Base-by-base conservation (phyloP, 1,140 invertebrate species). In the Mactra quadrangularis region DNA sequence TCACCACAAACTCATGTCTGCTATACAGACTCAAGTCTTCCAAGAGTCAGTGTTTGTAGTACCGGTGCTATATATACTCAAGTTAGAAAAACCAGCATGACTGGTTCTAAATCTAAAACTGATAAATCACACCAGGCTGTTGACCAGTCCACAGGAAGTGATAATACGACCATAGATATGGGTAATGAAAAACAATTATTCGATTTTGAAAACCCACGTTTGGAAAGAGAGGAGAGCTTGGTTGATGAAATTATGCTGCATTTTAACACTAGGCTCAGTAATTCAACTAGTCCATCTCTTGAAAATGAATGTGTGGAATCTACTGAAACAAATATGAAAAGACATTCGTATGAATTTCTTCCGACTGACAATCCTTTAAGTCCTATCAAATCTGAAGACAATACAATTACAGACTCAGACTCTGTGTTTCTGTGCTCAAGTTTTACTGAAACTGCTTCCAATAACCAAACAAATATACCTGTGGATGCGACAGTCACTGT, bases 161-260 rank as follows among this genome's bases (percentile, higher is more conserved):
- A 1, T 1, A 31, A 1, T 9, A 50, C n/a, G 1, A 22, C 1
- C 22, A 22, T 3, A 7, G 38, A 70, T 22, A 13, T 50, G n/a
- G 74, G 45, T 47, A 47, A 66, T 38, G 52, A 57, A 50, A 68
- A 25, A 17, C 15, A 55, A 11, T 41, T 68, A n/a, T 78, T 78
- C 55, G 76, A 78, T 35, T 78, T 68, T 66, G 27, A 41, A n/a
- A 29, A 31, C 1, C 31, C 45, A 66, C 27, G 22, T 25, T 53
- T 38, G 38, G 27, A 64, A 38, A 47, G 68, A 31, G 68, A 41
- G 17, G 50, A 72, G 19, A 82, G 79, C 52, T 60, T 82, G 22
- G 70, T 75, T 13, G 79, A 82, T 74, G 70, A 82, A 66, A 66
- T 82, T 45, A 74, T 82, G 79, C 66, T 47, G 11, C 70, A 82